phyloP scores from a whole-genome alignment of 2,113 vertebrate genomes.

The Muscicapa adusta region DNA sequence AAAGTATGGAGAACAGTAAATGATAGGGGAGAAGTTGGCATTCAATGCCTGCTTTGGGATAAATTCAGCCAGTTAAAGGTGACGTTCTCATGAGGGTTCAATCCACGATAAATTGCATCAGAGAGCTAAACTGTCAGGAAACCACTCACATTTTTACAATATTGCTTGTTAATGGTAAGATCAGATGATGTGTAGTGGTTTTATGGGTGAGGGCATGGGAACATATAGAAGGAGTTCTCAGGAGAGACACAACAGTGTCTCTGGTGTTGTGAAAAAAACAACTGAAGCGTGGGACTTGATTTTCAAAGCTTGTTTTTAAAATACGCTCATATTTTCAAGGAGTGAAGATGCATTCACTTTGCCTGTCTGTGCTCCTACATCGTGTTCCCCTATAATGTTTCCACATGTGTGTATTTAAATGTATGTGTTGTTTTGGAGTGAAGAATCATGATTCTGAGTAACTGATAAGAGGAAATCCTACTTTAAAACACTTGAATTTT shows the following conservation, averaged over 20 bases:
- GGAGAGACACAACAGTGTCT: not conserved
- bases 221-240: not conserved
- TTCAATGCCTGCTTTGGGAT: not conserved
- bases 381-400: accelerated
- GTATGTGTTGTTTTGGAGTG: not conserved
- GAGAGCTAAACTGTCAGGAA: not conserved
- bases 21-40: not conserved
- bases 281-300: not conserved
- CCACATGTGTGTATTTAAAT: not conserved
- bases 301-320: not conserved
- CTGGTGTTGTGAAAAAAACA: not conserved
- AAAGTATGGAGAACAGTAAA: not conserved
- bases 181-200: not conserved
- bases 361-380: not conserved
- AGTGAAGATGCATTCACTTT: not conserved
- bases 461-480: not conserved
- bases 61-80: not conserved
- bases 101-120: not conserved
- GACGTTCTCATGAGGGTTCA: not conserved
- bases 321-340: not conserved
- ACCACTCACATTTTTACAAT: not conserved
- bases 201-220: not conserved
- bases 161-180: not conserved
- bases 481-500: not conserved
- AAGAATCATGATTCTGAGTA: not conserved